Evolutionary conservation across 2,113 vertebrate genomes (phyloP), one percentile per base, ranked within the genome.

Genomic region (Oryzias celebensis): DNA sequence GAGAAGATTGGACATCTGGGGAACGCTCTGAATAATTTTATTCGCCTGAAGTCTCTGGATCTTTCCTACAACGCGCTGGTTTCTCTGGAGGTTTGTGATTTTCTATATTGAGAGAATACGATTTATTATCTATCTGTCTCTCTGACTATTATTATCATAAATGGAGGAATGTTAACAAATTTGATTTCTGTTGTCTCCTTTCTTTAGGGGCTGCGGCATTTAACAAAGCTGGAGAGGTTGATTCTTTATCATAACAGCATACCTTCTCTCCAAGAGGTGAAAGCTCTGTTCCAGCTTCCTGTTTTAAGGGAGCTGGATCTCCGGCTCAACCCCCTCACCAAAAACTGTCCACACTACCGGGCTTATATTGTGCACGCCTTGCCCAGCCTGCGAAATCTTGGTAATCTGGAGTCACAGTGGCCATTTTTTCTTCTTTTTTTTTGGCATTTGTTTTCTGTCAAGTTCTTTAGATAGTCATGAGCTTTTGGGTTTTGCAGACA

Each of bases 171-270:
- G 7, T 2, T 18, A 20, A 20, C 47, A 36, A 36, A 18, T 10
- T 18, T 48, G 31, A 2, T 14, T 16, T 2, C 31, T 18, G 13
- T 13, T 18, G 13, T 14, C 1, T 56, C 6, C 26, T 45, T 75
- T 47, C 20, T 53, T 52, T 44, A 94, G 93, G 91, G 93, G 5
- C 83, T 95, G 54, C 85, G 93, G 55, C 89, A 92, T 66, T 69
- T 95, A 61, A 78, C 80, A 8, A 65, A 51, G 17, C 75, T 94
- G 77, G 90, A 95, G 81, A 91, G 85, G 8, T 86, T 95, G 72
- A 93, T 90, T 57, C 87, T 96, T 22, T 94, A 94, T 77, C 91
- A 90, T 76, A 95, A 94, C 85, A 73, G 78, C 44, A 85, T 95
- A 50, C 85, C 93, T 14, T 92, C 90, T 0, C 55, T 93, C 1